Evolutionary conservation across 2,113 vertebrate species (phyloP).

Genomic region (Lagopus leucura): DNA sequence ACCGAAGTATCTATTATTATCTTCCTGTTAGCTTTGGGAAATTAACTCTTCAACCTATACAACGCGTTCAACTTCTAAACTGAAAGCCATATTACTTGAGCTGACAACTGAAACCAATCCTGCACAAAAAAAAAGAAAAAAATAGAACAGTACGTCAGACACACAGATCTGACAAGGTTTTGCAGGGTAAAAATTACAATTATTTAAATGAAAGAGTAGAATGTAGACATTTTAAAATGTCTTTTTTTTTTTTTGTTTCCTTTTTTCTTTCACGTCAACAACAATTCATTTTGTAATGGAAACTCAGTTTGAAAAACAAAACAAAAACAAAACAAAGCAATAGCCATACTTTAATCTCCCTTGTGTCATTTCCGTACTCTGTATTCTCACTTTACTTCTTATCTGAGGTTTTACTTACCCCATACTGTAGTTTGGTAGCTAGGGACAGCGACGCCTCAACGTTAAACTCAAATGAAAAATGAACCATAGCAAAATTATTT

Average conservation of each 20-base stretch:
- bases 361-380: background rate
- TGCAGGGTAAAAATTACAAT: background rate
- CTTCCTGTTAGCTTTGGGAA: background rate
- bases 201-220: background rate
- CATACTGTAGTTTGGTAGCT: background rate
- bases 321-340: too few relatives aligned
- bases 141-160: background rate
- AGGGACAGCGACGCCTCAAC: background rate
- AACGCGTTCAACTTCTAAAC: background rate
- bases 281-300: background rate
- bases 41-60: background rate
- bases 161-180: background rate
- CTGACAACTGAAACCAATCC: background rate
- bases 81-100: background rate
- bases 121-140: background rate
- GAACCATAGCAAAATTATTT: background rate
- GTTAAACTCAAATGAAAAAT: background rate
- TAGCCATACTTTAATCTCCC: background rate
- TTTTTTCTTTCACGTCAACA: background rate
- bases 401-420: background rate
- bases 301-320: background rate
- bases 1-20: background rate
- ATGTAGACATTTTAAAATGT: background rate
- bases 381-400: background rate
- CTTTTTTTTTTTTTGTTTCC: background rate